These are phyloP conservation scores for Euborellia annulipes DNA, from an alignment of 1,140 invertebrate genomes.

Conservation along the genomic window DNA sequence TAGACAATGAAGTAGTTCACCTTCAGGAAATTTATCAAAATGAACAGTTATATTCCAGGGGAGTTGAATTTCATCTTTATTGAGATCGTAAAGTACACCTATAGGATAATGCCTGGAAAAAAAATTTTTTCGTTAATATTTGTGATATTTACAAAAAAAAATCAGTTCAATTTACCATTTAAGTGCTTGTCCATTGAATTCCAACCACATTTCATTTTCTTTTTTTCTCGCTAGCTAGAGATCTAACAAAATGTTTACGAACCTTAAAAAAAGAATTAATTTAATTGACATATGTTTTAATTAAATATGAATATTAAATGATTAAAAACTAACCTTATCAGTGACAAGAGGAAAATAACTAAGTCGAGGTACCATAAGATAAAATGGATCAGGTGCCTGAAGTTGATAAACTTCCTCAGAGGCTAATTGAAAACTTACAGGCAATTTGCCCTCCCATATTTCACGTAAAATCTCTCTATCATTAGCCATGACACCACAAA, in stretches of 20 bases:
- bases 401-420: slow-evolving; percentile 75
- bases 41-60: slow-evolving; percentile 94
- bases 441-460: slow-evolving; percentile 90
- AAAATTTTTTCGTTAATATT: no score
- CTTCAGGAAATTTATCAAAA: slow-evolving; percentile 81
- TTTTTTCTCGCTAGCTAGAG: slow-evolving; percentile 65
- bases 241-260: slow-evolving; percentile 74
- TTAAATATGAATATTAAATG: background rate
- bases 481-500: slow-evolving; percentile 52
- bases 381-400: slow-evolving; percentile 80
- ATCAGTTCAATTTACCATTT: slow-evolving; percentile 49
- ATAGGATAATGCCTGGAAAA: slow-evolving; percentile 76
- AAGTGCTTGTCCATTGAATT: slow-evolving; percentile 79
- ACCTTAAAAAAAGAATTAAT: slow-evolving; percentile 37
- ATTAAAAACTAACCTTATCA: slow-evolving; percentile 58
- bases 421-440: slow-evolving; percentile 76
- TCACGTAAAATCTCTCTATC: slow-evolving; percentile 83
- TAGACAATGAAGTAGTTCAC: slow-evolving; percentile 54
- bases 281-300: background rate
- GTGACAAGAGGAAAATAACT: slow-evolving; percentile 93
- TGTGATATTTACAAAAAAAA: slow-evolving; percentile 1
- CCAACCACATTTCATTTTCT: slow-evolving; percentile 87
- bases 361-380: slow-evolving; percentile 84
- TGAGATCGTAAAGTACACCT: slow-evolving; percentile 82
- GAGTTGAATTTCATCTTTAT: slow-evolving; percentile 49